Conservation (phyloP, 1,140 invertebrate genomes). For the Pygmarrhopalites habei region DNA sequence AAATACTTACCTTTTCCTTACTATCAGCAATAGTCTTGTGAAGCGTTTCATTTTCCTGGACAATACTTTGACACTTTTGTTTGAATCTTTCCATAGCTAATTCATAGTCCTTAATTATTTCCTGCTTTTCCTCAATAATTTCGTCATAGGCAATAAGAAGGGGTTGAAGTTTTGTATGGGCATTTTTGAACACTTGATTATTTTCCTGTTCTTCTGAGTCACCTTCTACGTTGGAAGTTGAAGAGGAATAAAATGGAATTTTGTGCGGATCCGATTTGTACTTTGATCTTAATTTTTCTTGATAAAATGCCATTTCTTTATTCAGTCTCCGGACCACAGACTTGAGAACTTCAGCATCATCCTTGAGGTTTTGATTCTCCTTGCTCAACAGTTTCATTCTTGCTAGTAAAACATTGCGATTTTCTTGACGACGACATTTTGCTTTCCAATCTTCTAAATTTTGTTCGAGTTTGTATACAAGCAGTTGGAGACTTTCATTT, state of each 20-base stretch:
- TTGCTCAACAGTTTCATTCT: slow-evolving; percentile 43
- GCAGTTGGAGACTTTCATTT: background rate
- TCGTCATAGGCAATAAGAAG: slow-evolving; percentile 61
- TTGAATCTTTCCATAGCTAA: slow-evolving; percentile 55
- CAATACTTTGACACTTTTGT: slow-evolving; percentile 52
- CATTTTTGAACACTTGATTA: slow-evolving; percentile 44
- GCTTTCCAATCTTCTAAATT: background rate
- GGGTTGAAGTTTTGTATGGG: slow-evolving; percentile 47
- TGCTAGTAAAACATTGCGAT: slow-evolving; percentile 24
- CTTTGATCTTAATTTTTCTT: slow-evolving; percentile 51
- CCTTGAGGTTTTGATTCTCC: slow-evolving; percentile 49
- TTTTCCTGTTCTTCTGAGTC: slow-evolving; percentile 36
- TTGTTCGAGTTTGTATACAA: background rate
- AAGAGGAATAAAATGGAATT: slow-evolving; percentile 16
- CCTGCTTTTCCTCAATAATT: slow-evolving; percentile 56
- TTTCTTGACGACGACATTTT: slow-evolving; percentile 18
- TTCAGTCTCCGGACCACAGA: slow-evolving; percentile 60
- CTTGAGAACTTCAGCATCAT: slow-evolving; percentile 59
- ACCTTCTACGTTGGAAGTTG: background rate
- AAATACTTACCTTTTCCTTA: slow-evolving; percentile 47
- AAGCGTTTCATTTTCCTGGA: slow-evolving; percentile 56
- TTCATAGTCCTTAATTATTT: slow-evolving; percentile 55
- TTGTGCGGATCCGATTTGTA: slow-evolving; percentile 3
- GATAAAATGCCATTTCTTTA: slow-evolving; percentile 58
- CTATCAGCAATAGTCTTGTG: slow-evolving; percentile 51